Conservation (phyloP, 2,113 vertebrate species). For the Pelusios castaneus region DNA sequence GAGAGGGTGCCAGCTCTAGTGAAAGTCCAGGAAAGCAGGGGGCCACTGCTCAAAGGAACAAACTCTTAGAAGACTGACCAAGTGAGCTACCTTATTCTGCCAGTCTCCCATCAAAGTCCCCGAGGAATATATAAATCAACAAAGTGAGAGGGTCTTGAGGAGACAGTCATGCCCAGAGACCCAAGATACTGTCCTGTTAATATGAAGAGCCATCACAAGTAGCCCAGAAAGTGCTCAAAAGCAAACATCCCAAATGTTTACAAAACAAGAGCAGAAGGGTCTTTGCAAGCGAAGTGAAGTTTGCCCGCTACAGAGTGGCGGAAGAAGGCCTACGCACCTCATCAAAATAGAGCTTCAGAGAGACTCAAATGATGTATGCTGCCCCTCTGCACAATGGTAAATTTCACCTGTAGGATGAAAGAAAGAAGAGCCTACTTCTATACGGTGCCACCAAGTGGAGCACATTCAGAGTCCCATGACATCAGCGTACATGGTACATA, state of each 20-base stretch:
- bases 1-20: slow-evolving; percentile 63
- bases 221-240: slow-evolving; percentile 42
- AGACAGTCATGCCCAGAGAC: slow-evolving; percentile 28
- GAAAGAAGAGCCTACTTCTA: background rate
- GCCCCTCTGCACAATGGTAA: background rate
- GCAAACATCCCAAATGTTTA: slow-evolving; percentile 27
- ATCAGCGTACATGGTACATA: no score
- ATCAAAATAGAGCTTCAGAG: background rate
- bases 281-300: background rate
- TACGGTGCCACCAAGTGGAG: background rate
- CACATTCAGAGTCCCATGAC: background rate
- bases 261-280: slow-evolving; percentile 49
- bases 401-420: slow-evolving; percentile 20
- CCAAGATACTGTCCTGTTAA: slow-evolving; percentile 37
- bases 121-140: slow-evolving; percentile 27
- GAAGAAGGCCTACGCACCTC: background rate
- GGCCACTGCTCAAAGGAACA: slow-evolving; percentile 68
- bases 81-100: slow-evolving; percentile 33
- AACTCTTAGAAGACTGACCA: slow-evolving; percentile 65
- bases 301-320: background rate
- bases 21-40: slow-evolving; percentile 66
- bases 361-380: background rate
- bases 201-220: background rate
- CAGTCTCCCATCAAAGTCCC: slow-evolving; percentile 46
- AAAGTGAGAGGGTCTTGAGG: slow-evolving; percentile 24